These are phyloP conservation scores for Rhaphigaster nebulosa DNA, from an alignment of 2,888 invertebrate genomes.

Conservation along the genomic window DNA sequence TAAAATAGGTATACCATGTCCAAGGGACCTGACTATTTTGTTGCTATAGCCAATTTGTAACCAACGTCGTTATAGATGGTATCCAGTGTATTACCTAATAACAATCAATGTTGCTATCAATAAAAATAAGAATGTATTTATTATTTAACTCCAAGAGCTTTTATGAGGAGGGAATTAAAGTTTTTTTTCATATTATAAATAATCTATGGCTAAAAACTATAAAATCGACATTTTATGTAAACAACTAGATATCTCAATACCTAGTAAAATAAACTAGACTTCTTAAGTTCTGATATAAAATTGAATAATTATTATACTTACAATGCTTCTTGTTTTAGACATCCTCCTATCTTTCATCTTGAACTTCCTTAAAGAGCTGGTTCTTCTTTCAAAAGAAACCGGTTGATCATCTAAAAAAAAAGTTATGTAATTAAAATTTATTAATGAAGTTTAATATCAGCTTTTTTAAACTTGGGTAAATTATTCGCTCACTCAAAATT, in stretches of 20 bases:
- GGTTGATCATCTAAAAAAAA: constrained; percentile 41
- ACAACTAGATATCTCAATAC: not conserved
- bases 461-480: not conserved
- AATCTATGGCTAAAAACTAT: too few species aligned
- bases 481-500: not conserved
- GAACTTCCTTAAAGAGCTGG: constrained; percentile 23
- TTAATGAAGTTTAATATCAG: not conserved
- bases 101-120: too few species aligned
- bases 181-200: too few species aligned
- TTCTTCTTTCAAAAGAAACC: constrained; percentile 27
- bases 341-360: constrained; percentile 52
- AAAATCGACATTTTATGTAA: not conserved
- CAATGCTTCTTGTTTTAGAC: constrained; percentile 49
- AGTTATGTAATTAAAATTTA: not conserved
- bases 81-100: too few species aligned
- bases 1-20: too few species aligned
- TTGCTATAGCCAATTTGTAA: too few species aligned
- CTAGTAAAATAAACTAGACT: not conserved
- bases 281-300: not conserved
- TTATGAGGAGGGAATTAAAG: too few species aligned
- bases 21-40: too few species aligned
- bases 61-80: too few species aligned
- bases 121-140: too few species aligned
- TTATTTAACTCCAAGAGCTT: too few species aligned
- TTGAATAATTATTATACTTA: not conserved